These are phyloP conservation scores for Drosophila mulleri DNA, from an alignment of 2,888 invertebrate genomes.

Conservation along the genomic window DNA sequence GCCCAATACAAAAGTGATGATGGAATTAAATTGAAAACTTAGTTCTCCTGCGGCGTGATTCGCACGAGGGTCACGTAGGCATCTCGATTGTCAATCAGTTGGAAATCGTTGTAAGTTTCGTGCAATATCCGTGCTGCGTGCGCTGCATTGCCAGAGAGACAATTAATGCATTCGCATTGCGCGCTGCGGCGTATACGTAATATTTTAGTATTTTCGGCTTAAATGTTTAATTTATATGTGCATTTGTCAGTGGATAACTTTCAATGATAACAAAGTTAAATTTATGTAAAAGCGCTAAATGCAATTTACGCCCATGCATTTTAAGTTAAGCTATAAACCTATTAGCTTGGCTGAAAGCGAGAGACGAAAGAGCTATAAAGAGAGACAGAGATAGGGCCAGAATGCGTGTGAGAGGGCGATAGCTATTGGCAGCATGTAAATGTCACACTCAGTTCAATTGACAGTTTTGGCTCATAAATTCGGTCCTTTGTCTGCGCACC, in stretches of 20 bases:
- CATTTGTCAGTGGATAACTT: constrained; percentile 8
- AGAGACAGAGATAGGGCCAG: neutral
- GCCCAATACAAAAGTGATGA: constrained; percentile 15
- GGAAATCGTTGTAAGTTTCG: constrained; percentile 45
- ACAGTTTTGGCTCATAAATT: constrained; percentile 44
- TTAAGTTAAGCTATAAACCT: neutral
- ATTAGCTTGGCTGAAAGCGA: neutral
- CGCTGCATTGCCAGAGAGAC: constrained; percentile 30
- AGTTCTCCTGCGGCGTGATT: constrained; percentile 29
- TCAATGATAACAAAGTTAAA: constrained; percentile 16
- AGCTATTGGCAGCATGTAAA: constrained; percentile 30
- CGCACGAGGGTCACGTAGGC: constrained; percentile 46
- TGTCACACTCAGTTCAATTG: constrained; percentile 49
- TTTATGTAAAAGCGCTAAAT: constrained; percentile 31
- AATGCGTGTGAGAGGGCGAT: too few species aligned
- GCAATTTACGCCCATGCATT: constrained; percentile 26
- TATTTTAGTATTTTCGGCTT: constrained; percentile 40
- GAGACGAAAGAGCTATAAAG: too few species aligned
- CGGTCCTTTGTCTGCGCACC: constrained; percentile 52
- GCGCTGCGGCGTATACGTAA: constrained; percentile 50
- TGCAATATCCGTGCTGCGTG: constrained; percentile 39
- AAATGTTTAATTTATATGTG: constrained; percentile 19
- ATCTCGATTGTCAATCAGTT: constrained; percentile 45
- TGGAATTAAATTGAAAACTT: constrained; percentile 26
- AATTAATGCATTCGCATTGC: constrained; percentile 40